Base-by-base conservation (phyloP, 1,140 invertebrate species). In the Drosophila sproati region DNA sequence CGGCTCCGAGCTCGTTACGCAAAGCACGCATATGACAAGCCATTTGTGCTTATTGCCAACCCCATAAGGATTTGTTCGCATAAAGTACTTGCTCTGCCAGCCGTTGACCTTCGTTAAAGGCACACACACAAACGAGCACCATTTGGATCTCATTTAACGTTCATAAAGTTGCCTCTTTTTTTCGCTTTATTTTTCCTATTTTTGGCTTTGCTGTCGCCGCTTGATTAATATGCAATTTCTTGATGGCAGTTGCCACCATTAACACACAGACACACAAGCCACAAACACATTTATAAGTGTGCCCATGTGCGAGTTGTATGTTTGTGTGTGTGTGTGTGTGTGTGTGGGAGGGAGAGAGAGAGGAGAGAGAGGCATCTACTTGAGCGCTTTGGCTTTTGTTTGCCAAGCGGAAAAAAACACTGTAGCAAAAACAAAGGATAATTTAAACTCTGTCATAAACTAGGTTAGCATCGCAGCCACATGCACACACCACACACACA, bases 391-490 rank as follows among this genome's bases (percentile, higher is more conserved):
- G 78, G 75, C 63, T 73, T 71, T 74, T 80, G 64, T 79, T 88
- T 87, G 78, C 34, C 48, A 63, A 78, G 67, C 66, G 78, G 76
- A 88, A 88, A 88, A 86, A 87, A 77, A 80, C 51, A 78, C 73
- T 70, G 83, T 72, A 73, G 80, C 54, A 80, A 87, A 89, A 88
- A 88, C 83, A 88, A 88, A 88, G 80, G 78, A 88, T 88, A 88
- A 88, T 88, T 88, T 88, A 89, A 88, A 88, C 83, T 88, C 80
- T 75, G 83, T 89, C 85, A 88, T 88, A 88, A 88, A 88, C 83
- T 88, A 89, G 83, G 80, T 88, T 88, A 89, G 85, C 83, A 85
- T 80, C 69, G 64, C 51, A 78, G 45, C 6, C 77, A 60, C 74
- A 74, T 57, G 50, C 50, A 73, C 71, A 73, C 48, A 5, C 63